These are phyloP conservation scores for Pomacea maculata DNA, from an alignment of 1,140 invertebrate genomes.

Conservation along the genomic window DNA sequence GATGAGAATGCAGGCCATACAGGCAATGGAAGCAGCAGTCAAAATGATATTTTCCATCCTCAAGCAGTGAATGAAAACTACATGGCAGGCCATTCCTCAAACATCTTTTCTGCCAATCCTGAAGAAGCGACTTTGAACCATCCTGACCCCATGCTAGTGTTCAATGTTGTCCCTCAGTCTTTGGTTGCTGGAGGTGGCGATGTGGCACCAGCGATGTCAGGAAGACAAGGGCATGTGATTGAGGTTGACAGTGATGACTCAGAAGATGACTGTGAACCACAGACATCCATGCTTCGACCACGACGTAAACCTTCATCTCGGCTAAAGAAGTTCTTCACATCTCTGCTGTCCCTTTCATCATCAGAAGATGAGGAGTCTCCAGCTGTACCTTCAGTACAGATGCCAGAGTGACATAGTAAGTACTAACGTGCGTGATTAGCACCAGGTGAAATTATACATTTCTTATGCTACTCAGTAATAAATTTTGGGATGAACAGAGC, in stretches of 20 bases:
- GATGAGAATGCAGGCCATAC: too few species aligned
- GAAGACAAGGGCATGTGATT: neutral
- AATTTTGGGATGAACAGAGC: neutral
- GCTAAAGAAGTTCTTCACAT: constrained; percentile 34
- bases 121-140: too few species aligned
- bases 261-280: constrained; percentile 16
- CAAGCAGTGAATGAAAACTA: too few species aligned
- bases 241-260: constrained; percentile 12
- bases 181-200: neutral
- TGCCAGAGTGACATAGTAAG: constrained; percentile 12
- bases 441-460: neutral
- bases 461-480: neutral
- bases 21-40: too few species aligned
- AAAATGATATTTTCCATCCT: too few species aligned
- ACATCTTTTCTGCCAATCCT: too few species aligned
- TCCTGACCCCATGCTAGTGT: too few species aligned
- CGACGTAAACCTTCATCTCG: constrained; percentile 27
- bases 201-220: neutral
- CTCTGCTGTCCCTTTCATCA: constrained; percentile 32
- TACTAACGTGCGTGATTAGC: neutral
- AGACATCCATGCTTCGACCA: constrained; percentile 20
- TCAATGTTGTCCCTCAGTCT: neutral
- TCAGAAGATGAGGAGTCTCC: constrained; percentile 22
- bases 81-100: too few species aligned
- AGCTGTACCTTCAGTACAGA: neutral